phyloP scores from a whole-genome alignment of 2,797 vertebrate genomes.

The Tokudaia muenninki region DNA sequence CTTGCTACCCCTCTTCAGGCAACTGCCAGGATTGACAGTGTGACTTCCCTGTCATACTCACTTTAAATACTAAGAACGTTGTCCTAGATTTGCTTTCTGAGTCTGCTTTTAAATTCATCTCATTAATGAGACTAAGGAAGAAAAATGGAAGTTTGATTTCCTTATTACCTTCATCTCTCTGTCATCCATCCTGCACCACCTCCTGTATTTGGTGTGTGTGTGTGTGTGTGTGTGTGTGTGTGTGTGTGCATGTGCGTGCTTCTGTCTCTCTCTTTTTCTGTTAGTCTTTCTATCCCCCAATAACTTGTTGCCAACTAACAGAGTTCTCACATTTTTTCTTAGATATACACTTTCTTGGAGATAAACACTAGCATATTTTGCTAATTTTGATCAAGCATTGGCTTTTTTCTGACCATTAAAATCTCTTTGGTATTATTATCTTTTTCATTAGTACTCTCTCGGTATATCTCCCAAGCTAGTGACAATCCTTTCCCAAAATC shows the following conservation, averaged over 20 bases:
- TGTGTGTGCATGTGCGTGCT: too few relatives aligned
- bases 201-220: background rate
- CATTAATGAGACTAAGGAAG: background rate
- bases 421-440: background rate
- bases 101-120: background rate
- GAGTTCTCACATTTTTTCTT: background rate
- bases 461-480: background rate
- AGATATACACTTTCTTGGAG: background rate
- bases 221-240: background rate
- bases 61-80: background rate
- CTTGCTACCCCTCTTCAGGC: background rate
- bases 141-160: background rate
- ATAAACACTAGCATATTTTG: background rate
- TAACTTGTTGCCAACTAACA: background rate
- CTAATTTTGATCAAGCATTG: slow-evolving; percentile 8
- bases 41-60: too few relatives aligned
- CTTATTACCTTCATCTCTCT: background rate
- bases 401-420: background rate
- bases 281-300: background rate
- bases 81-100: background rate
- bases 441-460: slow-evolving; percentile 20
- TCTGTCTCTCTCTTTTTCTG: background rate
- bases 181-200: too few relatives aligned
- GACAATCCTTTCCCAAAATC: background rate
- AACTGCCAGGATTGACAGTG: background rate